Evolutionary conservation across 1,140 invertebrate species (phyloP).

Genomic region (Drosophila sulfurigaster): DNA sequence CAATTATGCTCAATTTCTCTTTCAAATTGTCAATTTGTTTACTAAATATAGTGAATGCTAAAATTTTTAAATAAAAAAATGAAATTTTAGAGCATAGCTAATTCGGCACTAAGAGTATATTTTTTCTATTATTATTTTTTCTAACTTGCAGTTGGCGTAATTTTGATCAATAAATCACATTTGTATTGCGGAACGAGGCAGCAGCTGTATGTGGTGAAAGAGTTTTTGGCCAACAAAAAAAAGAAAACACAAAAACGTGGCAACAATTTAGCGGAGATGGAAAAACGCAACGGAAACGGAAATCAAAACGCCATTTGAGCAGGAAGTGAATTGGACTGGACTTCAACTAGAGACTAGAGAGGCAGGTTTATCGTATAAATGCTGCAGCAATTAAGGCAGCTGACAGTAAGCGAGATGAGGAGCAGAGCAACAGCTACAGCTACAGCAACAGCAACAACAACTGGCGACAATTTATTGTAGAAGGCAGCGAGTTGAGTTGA

Average conservation of each 20-base stretch:
- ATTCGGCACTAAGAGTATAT: background rate
- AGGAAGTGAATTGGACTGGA: slow-evolving; percentile 28
- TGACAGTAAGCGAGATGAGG: background rate
- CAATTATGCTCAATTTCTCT: too few relatives aligned
- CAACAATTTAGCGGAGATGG: slow-evolving; percentile 49
- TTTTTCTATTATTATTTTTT: slow-evolving; percentile 18
- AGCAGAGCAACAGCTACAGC: too few relatives aligned
- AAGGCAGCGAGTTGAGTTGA: slow-evolving; percentile 22
- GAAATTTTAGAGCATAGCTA: slow-evolving; percentile 10
- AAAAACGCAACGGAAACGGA: slow-evolving; percentile 65
- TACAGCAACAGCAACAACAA: background rate
- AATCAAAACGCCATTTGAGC: slow-evolving; percentile 56
- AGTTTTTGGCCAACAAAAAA: slow-evolving; percentile 14
- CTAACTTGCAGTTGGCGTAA: slow-evolving; percentile 36
- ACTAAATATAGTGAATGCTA: too few relatives aligned
- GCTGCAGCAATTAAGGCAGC: slow-evolving; percentile 62
- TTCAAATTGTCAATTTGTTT: too few relatives aligned
- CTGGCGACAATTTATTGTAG: slow-evolving; percentile 22
- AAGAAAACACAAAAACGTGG: slow-evolving; percentile 26
- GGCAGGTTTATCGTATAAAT: slow-evolving; percentile 32
- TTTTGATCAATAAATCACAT: slow-evolving; percentile 68
- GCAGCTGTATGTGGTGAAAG: slow-evolving; percentile 23
- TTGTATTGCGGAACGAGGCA: slow-evolving; percentile 26
- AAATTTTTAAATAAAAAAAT: background rate
- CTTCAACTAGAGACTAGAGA: background rate